These are phyloP conservation scores for Synergus laeviventris DNA, from an alignment of 2,888 invertebrate genomes.

Conservation along the genomic window DNA sequence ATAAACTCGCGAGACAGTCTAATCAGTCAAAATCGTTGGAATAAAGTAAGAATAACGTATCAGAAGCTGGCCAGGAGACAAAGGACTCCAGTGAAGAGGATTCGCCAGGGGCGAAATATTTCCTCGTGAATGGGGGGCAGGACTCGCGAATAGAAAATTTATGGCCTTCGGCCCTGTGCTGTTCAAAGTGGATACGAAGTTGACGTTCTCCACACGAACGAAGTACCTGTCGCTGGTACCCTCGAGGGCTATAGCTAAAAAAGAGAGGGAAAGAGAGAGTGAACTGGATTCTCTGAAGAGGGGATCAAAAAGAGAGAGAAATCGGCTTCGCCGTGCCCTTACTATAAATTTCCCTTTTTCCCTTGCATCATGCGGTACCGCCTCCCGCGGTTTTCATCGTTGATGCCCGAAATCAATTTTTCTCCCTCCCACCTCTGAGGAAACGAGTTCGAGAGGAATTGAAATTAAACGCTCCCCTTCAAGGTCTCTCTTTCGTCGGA, in stretches of 20 bases:
- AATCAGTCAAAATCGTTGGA: not conserved
- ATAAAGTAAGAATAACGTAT: not conserved
- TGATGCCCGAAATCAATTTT: conserved; percentile 28
- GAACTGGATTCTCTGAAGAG: conserved; percentile 37
- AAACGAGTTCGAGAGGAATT: conserved; percentile 17
- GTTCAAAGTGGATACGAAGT: conserved; percentile 52
- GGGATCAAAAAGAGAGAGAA: conserved; percentile 4
- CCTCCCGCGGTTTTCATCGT: conserved; percentile 18
- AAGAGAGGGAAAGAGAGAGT: conserved; percentile 51
- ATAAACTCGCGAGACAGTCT: not conserved
- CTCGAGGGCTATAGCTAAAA: conserved; percentile 49
- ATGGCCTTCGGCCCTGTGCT: conserved; percentile 43
- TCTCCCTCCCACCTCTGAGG: not conserved
- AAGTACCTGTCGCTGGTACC: conserved; percentile 65
- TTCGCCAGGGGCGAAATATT: conserved; percentile 2
- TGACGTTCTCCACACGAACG: conserved; percentile 60
- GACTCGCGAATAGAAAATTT: conserved; percentile 6
- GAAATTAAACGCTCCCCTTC: conserved; percentile 17
- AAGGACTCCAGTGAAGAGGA: conserved; percentile 8
- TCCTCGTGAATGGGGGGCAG: conserved; percentile 11
- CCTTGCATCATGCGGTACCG: not conserved
- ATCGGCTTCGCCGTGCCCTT: conserved; percentile 46
- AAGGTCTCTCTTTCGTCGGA: not conserved
- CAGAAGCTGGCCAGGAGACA: not conserved
- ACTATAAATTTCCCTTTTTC: conserved; percentile 42